These are phyloP conservation scores for Halocynthia roretzi DNA, from an alignment of 23 tunicate genomes.

Conservation along the genomic window DNA sequence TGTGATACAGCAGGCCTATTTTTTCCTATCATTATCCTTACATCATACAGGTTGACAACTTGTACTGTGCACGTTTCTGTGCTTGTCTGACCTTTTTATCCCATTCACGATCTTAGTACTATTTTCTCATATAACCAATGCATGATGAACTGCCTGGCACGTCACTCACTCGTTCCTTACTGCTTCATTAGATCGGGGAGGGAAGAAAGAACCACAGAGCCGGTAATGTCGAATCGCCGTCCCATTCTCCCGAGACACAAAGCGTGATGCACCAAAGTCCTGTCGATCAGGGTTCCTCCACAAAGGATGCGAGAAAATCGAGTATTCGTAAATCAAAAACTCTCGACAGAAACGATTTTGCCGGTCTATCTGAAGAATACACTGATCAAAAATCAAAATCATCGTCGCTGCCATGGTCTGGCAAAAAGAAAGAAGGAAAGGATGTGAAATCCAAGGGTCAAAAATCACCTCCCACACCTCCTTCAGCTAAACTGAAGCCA, in stretches of 20 bases:
- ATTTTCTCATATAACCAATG: no score
- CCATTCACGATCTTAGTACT: no score
- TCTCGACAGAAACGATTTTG: neutral
- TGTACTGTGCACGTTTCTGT: no score
- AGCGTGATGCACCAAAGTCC: neutral
- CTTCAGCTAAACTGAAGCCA: constrained; percentile 12
- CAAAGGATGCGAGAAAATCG: neutral
- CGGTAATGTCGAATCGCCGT: no score
- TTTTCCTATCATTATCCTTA: no score
- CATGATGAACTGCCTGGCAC: no score
- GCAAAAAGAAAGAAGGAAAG: constrained; percentile 1
- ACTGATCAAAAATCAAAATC: neutral
- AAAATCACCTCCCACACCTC: constrained; percentile 25
- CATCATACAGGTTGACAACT: no score
- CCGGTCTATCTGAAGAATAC: neutral
- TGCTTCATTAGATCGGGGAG: no score
- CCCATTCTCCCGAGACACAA: neutral
- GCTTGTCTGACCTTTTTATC: no score
- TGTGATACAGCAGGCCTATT: no score
- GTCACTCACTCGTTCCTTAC: no score
- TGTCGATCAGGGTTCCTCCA: neutral
- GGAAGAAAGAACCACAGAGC: no score
- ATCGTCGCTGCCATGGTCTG: constrained; percentile 6
- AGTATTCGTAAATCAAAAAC: constrained; percentile 9
- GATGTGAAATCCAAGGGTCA: constrained; percentile 1